Percentiles rank a stretch among this genome's conserved stretches.
phyloP scores from a whole-genome alignment of 2,797 vertebrate genomes.

The Anabas testudineus region DNA sequence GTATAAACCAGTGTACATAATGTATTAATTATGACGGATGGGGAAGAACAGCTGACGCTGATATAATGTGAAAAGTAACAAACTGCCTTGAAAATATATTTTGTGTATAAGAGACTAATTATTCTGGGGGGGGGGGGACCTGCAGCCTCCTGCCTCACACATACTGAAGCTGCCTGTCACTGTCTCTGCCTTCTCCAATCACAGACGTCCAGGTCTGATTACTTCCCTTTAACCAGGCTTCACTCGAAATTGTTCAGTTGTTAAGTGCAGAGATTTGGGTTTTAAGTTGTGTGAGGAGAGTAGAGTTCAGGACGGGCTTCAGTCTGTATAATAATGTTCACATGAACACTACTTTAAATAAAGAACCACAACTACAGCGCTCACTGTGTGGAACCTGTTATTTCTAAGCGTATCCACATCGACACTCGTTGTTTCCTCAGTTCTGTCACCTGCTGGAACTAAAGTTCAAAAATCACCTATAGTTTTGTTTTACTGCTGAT shows the following conservation, averaged over 20 bases:
- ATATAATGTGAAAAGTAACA: conserved; percentile 71
- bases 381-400: not conserved
- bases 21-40: conserved; percentile 53
- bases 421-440: no score
- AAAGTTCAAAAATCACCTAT: no score
- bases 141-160: conserved; percentile 27
- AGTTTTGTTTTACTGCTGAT: no score
- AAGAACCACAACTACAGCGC: conserved; percentile 42
- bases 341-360: conserved; percentile 51
- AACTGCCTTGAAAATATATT: conserved; percentile 78
- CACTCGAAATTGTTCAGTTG: not conserved
- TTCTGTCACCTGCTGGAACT: no score
- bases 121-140: conserved; percentile 15
- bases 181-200: conserved; percentile 54
- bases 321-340: conserved; percentile 25
- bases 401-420: not conserved
- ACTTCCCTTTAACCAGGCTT: not conserved
- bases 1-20: conserved; percentile 75
- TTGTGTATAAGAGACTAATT: conserved; percentile 62
- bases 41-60: conserved; percentile 26
- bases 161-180: conserved; percentile 43
- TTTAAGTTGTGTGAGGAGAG: conserved; percentile 5
- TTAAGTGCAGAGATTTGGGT: not conserved
- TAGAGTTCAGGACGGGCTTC: not conserved
- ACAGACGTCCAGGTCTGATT: conserved; percentile 12